Evolutionary conservation across 2,888 invertebrate species (phyloP).

Genomic region (Brachynemurus nebulosus): DNA sequence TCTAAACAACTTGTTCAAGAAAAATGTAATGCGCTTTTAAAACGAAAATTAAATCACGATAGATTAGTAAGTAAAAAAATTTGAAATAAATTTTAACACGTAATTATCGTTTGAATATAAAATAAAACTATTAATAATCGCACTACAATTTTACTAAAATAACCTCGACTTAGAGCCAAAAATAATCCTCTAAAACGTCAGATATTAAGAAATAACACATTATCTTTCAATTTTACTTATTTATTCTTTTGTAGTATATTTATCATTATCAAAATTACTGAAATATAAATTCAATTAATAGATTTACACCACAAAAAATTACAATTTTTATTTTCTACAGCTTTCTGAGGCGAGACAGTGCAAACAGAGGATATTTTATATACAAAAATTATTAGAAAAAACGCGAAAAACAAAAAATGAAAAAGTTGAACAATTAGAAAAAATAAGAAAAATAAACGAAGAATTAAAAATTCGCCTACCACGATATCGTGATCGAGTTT

Average conservation of each 20-base stretch:
- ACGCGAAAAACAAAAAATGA: slow-evolving; percentile 32
- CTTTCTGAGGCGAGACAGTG: slow-evolving; percentile 43
- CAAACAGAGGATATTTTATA: slow-evolving; percentile 40
- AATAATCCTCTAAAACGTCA: too few species aligned
- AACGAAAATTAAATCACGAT: slow-evolving; percentile 32
- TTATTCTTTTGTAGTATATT: too few species aligned
- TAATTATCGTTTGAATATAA: too few species aligned
- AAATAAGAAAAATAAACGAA: slow-evolving; percentile 26
- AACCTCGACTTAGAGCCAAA: too few species aligned
- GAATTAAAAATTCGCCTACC: slow-evolving; percentile 40
- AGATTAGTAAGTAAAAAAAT: slow-evolving; percentile 24
- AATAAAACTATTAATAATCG: too few species aligned
- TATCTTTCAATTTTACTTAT: too few species aligned
- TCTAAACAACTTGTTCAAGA: slow-evolving; percentile 39
- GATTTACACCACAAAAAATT: slow-evolving; percentile 2
- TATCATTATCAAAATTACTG: too few species aligned
- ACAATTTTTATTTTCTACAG: slow-evolving; percentile 25
- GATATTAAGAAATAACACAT: too few species aligned
- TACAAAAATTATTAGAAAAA: slow-evolving; percentile 41
- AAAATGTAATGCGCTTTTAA: slow-evolving; percentile 38
- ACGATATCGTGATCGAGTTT: slow-evolving; percentile 47
- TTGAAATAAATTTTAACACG: not conserved
- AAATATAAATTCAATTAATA: too few species aligned
- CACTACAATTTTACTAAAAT: too few species aligned
- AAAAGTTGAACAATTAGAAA: slow-evolving; percentile 25